A percentile compares a stretch with the other conserved stretches of the same genome.
phyloP scores from a whole-genome alignment of 2,113 vertebrate species.

The Anser cygnoides region DNA sequence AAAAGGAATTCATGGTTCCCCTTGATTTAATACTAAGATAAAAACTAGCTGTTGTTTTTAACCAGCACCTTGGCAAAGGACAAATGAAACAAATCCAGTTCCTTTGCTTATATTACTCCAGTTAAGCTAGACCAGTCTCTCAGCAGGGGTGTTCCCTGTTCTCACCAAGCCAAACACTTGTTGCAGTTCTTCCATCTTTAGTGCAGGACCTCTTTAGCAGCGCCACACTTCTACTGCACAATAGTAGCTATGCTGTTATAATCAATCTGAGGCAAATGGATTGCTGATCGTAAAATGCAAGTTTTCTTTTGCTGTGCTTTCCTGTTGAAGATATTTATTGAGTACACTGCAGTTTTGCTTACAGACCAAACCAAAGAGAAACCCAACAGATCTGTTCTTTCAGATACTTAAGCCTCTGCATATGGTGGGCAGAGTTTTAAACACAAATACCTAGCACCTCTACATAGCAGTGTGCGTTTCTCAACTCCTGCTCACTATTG shows the following conservation, averaged over 20 bases:
- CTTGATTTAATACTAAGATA: background rate
- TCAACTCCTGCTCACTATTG: background rate
- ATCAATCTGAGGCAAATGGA: background rate
- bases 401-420: background rate
- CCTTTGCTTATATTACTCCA: background rate
- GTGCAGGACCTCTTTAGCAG: background rate
- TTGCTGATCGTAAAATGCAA: background rate
- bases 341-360: background rate
- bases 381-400: background rate
- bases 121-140: background rate
- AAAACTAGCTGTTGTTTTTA: background rate
- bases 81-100: fast-evolving
- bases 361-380: background rate
- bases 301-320: background rate
- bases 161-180: background rate
- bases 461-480: fast-evolving
- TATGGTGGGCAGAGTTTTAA: background rate
- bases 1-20: background rate
- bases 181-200: background rate
- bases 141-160: background rate
- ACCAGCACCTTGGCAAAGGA: background rate
- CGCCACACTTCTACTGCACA: background rate
- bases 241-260: background rate
- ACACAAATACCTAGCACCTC: background rate
- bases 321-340: background rate